Evolutionary conservation across 2,797 vertebrate genomes (phyloP).

Genomic region (Ciconia nigra): DNA sequence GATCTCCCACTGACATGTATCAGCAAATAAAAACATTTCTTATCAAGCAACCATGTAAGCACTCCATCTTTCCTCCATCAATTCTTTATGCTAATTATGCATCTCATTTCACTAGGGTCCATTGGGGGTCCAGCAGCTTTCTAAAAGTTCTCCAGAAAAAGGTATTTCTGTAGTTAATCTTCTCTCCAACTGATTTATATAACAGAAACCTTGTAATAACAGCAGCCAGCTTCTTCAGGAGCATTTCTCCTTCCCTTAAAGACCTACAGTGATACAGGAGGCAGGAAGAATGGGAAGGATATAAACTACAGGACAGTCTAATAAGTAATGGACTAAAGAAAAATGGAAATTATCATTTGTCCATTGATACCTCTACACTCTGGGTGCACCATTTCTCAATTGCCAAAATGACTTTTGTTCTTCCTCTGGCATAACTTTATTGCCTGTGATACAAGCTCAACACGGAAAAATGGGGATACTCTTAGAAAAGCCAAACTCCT

Average conservation of each 20-base stretch:
- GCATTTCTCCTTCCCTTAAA: background rate
- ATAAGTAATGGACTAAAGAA: background rate
- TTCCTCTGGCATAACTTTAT: background rate
- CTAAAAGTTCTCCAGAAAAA: background rate
- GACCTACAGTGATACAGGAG: background rate
- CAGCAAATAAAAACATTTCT: constrained; percentile 10
- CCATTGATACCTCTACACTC: background rate
- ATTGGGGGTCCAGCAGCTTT: background rate
- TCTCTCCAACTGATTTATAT: background rate
- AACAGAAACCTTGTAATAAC: background rate
- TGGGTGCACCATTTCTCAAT: background rate
- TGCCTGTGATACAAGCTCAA: background rate
- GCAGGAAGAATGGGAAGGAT: background rate
- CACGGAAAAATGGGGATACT: background rate
- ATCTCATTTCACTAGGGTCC: background rate
- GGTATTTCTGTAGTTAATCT: background rate
- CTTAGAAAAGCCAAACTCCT: background rate
- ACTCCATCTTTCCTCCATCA: background rate
- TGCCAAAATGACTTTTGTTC: background rate
- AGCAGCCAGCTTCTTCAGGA: background rate
- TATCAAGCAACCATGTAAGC: background rate
- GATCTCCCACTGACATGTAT: background rate
- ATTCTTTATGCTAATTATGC: background rate
- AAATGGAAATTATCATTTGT: background rate
- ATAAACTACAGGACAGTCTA: background rate